These are phyloP conservation scores for Podiceps cristatus DNA, from an alignment of 2,113 vertebrate genomes.

Conservation along the genomic window DNA sequence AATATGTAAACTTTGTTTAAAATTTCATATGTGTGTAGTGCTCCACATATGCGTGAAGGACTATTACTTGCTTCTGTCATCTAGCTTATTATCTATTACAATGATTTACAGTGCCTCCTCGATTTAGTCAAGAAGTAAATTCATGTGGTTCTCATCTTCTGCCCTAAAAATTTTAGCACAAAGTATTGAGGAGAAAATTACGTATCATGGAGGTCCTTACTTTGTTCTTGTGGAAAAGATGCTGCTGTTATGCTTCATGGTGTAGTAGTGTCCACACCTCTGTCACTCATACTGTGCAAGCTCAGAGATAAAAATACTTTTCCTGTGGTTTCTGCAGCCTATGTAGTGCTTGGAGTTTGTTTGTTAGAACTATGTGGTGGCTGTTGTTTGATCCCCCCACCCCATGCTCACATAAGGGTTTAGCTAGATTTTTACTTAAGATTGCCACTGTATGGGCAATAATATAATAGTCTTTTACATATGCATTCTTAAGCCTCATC, in stretches of 20 bases:
- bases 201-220: fast-evolving
- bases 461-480: neutral
- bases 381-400: neutral
- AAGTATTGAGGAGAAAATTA: neutral
- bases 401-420: fast-evolving
- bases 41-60: neutral
- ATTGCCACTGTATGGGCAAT: neutral
- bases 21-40: neutral
- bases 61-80: neutral
- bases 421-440: neutral
- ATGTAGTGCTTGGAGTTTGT: neutral
- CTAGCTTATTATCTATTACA: neutral
- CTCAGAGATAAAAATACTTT: neutral
- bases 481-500: neutral
- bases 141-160: neutral
- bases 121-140: neutral
- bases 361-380: neutral
- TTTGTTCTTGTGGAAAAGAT: neutral
- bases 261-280: neutral
- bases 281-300: neutral
- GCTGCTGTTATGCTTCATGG: neutral
- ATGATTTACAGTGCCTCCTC: neutral
- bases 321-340: neutral
- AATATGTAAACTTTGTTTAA: neutral
- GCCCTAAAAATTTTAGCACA: neutral